Conservation (phyloP, 2,113 vertebrate species). For the Hyla sarda region DNA sequence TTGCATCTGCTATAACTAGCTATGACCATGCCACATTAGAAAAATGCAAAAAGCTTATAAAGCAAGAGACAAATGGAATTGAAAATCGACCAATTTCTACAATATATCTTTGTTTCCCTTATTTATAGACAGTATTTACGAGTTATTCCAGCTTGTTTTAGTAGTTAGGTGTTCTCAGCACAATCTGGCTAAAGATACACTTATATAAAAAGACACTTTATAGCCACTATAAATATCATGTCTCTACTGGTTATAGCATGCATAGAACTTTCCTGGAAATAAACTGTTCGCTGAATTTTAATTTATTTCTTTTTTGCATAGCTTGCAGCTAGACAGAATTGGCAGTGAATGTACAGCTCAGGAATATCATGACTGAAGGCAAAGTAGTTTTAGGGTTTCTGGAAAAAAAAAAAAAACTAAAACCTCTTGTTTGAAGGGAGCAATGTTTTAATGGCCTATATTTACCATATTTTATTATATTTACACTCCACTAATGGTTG, state of each 20-base stretch:
- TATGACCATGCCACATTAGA: not conserved
- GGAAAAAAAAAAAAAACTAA: no score
- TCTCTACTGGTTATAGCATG: slow-evolving; percentile 1
- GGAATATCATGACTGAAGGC: not conserved
- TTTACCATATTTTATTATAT: slow-evolving; percentile 8
- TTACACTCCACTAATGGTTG: slow-evolving; percentile 28
- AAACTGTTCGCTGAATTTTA: slow-evolving; percentile 24
- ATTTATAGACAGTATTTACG: not conserved
- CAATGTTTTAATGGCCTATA: not conserved
- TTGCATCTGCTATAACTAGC: no score
- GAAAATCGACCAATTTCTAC: not conserved
- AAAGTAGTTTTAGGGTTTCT: not conserved
- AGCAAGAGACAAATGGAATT: not conserved
- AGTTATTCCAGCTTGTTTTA: not conserved
- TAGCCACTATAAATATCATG: slow-evolving; percentile 32
- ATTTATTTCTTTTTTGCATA: slow-evolving; percentile 23
- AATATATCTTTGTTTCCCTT: not conserved
- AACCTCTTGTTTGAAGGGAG: not conserved
- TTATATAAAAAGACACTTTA: slow-evolving; percentile 16
- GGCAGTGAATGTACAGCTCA: not conserved
- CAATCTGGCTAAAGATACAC: not conserved
- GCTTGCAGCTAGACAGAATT: slow-evolving; percentile 11
- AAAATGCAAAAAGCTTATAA: not conserved
- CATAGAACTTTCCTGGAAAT: slow-evolving; percentile 23
- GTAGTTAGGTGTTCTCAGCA: not conserved